These are phyloP conservation scores for Cydia pomonella DNA, from an alignment of 1,140 invertebrate species.

Conservation along the genomic window DNA sequence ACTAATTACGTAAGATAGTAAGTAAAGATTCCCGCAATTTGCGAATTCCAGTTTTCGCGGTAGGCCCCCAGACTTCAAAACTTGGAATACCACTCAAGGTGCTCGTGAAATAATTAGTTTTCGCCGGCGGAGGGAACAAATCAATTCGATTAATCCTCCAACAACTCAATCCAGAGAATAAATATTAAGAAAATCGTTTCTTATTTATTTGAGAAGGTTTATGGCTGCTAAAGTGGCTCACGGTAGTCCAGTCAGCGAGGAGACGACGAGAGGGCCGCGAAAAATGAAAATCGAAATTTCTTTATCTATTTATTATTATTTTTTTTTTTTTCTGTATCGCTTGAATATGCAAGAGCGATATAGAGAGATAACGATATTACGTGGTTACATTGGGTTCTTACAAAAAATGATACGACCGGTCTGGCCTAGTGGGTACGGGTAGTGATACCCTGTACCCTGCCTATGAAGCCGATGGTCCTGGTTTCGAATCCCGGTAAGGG, in stretches of 20 bases:
- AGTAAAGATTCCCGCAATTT: too few relatives aligned
- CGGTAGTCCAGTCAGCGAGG: neutral
- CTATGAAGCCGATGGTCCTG: too few relatives aligned
- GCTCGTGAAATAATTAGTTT: neutral
- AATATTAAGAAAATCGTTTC: constrained; percentile 10
- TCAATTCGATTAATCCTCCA: neutral
- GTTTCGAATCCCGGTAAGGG: too few relatives aligned
- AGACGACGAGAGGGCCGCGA: neutral
- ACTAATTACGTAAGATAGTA: too few relatives aligned
- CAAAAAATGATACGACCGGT: too few relatives aligned
- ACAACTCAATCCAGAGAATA: neutral
- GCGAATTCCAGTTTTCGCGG: too few relatives aligned
- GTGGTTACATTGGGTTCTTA: too few relatives aligned
- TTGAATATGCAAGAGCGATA: neutral
- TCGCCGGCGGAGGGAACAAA: neutral
- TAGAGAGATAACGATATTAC: too few relatives aligned
- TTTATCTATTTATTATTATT: too few relatives aligned
- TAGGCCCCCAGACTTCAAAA: too few relatives aligned
- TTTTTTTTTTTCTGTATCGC: neutral
- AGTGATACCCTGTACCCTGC: too few relatives aligned
- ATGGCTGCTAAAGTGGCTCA: neutral
- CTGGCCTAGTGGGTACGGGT: too few relatives aligned
- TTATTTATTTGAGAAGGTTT: neutral
- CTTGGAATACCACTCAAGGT: neutral
- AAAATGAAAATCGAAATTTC: neutral